phyloP scores from a whole-genome alignment of 2,888 invertebrate species.

The Diarsia rubi region DNA sequence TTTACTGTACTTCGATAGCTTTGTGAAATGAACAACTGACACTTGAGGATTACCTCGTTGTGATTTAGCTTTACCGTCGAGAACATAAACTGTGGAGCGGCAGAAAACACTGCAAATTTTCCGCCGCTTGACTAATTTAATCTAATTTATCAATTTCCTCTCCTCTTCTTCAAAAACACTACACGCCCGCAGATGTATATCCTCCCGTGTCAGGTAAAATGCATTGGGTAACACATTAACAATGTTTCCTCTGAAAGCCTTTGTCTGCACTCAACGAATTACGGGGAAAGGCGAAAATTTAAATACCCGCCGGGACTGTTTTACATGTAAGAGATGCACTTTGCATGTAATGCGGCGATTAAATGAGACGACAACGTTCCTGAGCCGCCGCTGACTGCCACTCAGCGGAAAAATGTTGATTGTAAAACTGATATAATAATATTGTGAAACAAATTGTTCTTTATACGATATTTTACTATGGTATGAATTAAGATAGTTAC shows the following conservation, averaged over 20 bases:
- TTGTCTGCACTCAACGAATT: conserved; percentile 88
- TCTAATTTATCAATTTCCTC: conserved; percentile 65
- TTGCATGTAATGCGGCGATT: conserved; percentile 87
- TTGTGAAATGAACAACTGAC: conserved; percentile 34
- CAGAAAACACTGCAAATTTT: conserved; percentile 51
- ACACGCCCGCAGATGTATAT: conserved; percentile 53
- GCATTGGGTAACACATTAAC: conserved; percentile 86
- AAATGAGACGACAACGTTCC: conserved; percentile 81
- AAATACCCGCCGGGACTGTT: conserved; percentile 88
- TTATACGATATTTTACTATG: neutral
- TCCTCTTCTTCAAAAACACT: conserved; percentile 61
- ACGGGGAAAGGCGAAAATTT: conserved; percentile 89
- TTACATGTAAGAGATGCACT: conserved; percentile 90
- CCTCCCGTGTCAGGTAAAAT: conserved; percentile 80
- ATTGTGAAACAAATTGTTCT: conserved; percentile 28
- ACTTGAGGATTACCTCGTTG: conserved; percentile 37
- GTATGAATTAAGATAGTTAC: neutral
- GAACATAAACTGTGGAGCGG: conserved; percentile 31
- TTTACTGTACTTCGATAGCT: conserved; percentile 49
- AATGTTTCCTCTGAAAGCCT: conserved; percentile 84
- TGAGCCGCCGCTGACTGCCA: conserved; percentile 52
- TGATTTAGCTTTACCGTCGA: conserved; percentile 29
- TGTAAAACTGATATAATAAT: conserved; percentile 40
- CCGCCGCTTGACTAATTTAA: conserved; percentile 37
- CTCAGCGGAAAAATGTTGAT: conserved; percentile 46